These are phyloP conservation scores for Atherinosoma microstoma DNA, from an alignment of 2,797 vertebrate genomes.

Conservation along the genomic window DNA sequence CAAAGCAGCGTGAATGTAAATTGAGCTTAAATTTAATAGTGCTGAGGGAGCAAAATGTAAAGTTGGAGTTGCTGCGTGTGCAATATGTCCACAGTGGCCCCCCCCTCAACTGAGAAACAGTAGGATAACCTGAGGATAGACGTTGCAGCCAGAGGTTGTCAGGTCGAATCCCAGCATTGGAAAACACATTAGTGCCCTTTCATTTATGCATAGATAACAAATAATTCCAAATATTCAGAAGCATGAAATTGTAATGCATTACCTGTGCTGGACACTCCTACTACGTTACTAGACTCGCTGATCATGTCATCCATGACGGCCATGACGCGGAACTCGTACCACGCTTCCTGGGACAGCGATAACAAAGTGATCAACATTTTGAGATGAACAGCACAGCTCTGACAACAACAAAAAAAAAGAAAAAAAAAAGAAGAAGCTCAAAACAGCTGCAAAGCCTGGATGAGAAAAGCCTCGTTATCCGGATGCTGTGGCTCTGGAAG, in stretches of 20 bases:
- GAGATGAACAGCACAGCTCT: neutral
- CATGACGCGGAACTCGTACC: conserved; percentile 97
- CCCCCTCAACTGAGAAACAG: conserved; percentile 17
- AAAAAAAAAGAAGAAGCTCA: neutral
- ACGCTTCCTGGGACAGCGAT: conserved; percentile 87
- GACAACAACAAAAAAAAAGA: no score
- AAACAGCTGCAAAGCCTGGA: neutral
- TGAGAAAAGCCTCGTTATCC: neutral
- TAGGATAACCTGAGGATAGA: conserved; percentile 39
- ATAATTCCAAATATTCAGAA: neutral
- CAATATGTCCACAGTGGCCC: conserved; percentile 46
- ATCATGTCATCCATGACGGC: conserved; percentile 96
- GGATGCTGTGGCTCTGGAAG: neutral
- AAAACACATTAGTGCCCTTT: neutral
- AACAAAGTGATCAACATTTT: conserved; percentile 20
- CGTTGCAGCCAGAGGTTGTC: conserved; percentile 39
- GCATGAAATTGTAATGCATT: neutral
- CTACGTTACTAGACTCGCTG: conserved; percentile 96
- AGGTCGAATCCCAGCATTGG: conserved; percentile 38
- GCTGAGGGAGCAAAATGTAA: conserved; percentile 66
- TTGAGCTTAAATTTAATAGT: conserved; percentile 52
- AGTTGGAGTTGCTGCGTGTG: conserved; percentile 70
- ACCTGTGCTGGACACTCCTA: conserved; percentile 99
- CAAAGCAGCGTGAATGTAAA: conserved; percentile 51
- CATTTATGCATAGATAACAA: no score